Evolutionary conservation across 2,888 invertebrate genomes (phyloP), one percentile per base, ranked within the genome.

Genomic region (Ceratothoa steindachneri): DNA sequence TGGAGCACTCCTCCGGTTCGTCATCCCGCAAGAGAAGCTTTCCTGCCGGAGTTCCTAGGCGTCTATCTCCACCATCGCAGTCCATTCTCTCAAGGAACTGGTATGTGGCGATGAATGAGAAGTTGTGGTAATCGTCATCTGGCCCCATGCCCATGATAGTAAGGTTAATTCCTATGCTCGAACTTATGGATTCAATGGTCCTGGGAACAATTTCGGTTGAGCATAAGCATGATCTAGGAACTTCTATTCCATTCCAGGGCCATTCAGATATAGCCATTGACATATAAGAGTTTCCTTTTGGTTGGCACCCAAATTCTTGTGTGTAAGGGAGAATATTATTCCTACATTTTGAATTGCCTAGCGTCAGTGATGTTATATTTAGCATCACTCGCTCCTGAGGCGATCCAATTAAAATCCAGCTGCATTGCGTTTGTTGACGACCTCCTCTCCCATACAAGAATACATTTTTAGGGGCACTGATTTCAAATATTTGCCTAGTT

Each of bases 361-460:
- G 71, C 22, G 31, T 67, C 1, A 78, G 51, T 27, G 30, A 30
- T 30, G 52, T 69, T 24, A 78, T 73, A 19, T 75, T 75, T 66
- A 81, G 74, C 27, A 76, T 73, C 12, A 81, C 77, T 27, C 77
- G 79, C 76, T 82, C 90, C 29, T 89, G 88, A 0, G 87, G 85
- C 19, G 87, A 88, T 0, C 90, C 90, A 83, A 90, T 90, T 81
- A 93, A 87, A 74, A 93, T 88, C 83, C 91, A 93, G 71, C 90
- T 87, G 83, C 93, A 93, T 75, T 89, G 90, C 71, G 93, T 85
- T 83, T 92, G 90, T 82, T 89, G 88, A 24, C 90, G 88, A 0
- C 93, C 93, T 15, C 93, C 93, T 81, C 93, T 87, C 1, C 93
- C 93, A 82, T 90, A 93, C 82, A 91, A 89, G 85, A 93, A 93